These are phyloP conservation scores for Papilio machaon DNA, from an alignment of 1,140 invertebrate species.

Conservation along the genomic window DNA sequence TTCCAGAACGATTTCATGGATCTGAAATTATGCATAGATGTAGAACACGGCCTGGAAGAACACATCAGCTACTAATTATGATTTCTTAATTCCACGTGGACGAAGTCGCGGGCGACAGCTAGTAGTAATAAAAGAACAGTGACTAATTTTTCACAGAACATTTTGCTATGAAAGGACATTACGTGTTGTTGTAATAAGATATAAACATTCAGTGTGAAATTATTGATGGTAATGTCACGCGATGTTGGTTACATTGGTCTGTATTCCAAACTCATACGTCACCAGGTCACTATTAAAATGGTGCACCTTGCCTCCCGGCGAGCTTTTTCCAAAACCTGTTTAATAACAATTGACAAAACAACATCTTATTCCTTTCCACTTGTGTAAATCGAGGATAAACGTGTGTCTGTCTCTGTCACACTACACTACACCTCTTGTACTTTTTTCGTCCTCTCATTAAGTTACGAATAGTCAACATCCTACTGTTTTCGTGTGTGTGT, in stretches of 20 bases:
- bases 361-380: slow-evolving; percentile 49
- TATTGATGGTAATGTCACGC: slow-evolving; percentile 28
- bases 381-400: slow-evolving; percentile 39
- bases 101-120: too few relatives aligned
- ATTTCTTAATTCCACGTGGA: too few relatives aligned
- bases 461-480: slow-evolving; percentile 62
- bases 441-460: slow-evolving; percentile 75
- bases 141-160: background rate
- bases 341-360: slow-evolving; percentile 60
- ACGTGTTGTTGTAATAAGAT: slow-evolving; percentile 4
- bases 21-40: too few relatives aligned
- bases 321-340: slow-evolving; percentile 70
- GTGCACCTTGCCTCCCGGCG: slow-evolving; percentile 76
- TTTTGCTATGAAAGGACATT: background rate
- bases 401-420: slow-evolving; percentile 53
- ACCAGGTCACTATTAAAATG: slow-evolving; percentile 73
- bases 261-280: slow-evolving; percentile 53
- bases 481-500: slow-evolving; percentile 36
- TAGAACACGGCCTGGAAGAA: too few relatives aligned
- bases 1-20: too few relatives aligned
- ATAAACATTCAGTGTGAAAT: background rate
- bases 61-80: too few relatives aligned
- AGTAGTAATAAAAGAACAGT: background rate
- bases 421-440: slow-evolving; percentile 61
- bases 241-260: slow-evolving; percentile 19